These are phyloP conservation scores for Microtus ochrogaster DNA, from an alignment of 2,113 vertebrate species.

Conservation along the genomic window DNA sequence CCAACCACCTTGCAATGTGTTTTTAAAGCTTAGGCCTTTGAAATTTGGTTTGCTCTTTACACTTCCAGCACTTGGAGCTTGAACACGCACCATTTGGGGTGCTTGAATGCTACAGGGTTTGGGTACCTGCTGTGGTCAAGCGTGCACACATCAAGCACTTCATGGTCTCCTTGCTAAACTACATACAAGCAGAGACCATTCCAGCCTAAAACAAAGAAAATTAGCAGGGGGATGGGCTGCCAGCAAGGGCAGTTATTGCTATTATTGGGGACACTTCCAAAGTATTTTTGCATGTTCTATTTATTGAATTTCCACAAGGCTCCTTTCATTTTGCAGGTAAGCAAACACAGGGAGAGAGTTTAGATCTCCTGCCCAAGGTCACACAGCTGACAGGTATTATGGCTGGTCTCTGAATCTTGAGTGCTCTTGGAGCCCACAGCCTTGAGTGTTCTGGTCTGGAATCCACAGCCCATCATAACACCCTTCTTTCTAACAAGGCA, in stretches of 20 bases:
- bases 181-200: not conserved
- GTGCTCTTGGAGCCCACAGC: too few species aligned
- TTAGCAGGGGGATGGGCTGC: not conserved
- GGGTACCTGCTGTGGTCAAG: rapidly evolving
- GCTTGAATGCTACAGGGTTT: rapidly evolving
- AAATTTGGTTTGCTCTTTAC: not conserved
- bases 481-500: too few species aligned
- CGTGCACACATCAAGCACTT: rapidly evolving
- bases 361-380: not conserved
- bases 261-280: not conserved
- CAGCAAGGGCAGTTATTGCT: not conserved
- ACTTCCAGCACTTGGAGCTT: rapidly evolving
- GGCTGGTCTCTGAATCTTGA: not conserved
- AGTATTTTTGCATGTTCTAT: not conserved
- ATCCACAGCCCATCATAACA: too few species aligned
- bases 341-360: not conserved
- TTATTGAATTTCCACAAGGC: not conserved
- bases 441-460: not conserved
- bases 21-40: not conserved
- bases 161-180: not conserved
- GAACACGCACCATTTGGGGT: not conserved
- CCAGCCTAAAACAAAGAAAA: not conserved
- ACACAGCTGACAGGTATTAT: not conserved
- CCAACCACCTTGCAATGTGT: not conserved
- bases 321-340: not conserved